Base-by-base conservation (phyloP, 2,888 invertebrate genomes). In the Apantesis nais region DNA sequence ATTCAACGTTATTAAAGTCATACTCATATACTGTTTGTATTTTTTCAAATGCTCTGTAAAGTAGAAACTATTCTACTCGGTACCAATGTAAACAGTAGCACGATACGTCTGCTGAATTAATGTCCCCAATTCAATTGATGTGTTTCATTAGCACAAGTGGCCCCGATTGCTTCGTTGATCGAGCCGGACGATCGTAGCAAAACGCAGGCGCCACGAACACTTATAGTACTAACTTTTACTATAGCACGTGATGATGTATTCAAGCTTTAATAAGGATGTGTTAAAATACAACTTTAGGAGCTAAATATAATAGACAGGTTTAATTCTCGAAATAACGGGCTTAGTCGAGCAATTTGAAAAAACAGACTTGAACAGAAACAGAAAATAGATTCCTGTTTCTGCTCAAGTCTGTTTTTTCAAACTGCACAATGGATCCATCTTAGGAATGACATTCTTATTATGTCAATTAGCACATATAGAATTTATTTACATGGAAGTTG, bases 141-240 rank as follows among this genome's bases (percentile, higher is more conserved):
- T 92, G 94, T 94, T 94, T 94, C 93, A 94, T 95, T 94, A 94
- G 93, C 90, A 92, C 94, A 95, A 95, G 95, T 95, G 95, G 95
- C 91, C 92, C 89, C 93, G 94, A 95, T 95, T 94, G 94, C 93
- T 93, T 92, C 91, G 93, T 93, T 93, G 89, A 89, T 92, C 89
- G 90, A 85, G 88, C 83, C 84, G 85, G 85, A 79, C 88, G 82
- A 87, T 86, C 86, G 86, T 85, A 86, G 90, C 89, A 83, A 90
- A 89, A 86, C 86, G 82, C 81, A 85, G 88, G 86, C 89, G 89
- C 89, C 88, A 78, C 72, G 78, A 76, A 77, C 78, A 73, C 75
- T 76, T 74, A 74, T 65, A 31, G 63, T 70, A 55, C 61, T 62
- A 37, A 31, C 25, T 44, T 63, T 22, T 64, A 62, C 29, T 16